A percentile compares a stretch with the other conserved stretches of the same genome.
phyloP scores from a whole-genome alignment of 2,888 invertebrate genomes.

The Coelogynopora nodosa region DNA sequence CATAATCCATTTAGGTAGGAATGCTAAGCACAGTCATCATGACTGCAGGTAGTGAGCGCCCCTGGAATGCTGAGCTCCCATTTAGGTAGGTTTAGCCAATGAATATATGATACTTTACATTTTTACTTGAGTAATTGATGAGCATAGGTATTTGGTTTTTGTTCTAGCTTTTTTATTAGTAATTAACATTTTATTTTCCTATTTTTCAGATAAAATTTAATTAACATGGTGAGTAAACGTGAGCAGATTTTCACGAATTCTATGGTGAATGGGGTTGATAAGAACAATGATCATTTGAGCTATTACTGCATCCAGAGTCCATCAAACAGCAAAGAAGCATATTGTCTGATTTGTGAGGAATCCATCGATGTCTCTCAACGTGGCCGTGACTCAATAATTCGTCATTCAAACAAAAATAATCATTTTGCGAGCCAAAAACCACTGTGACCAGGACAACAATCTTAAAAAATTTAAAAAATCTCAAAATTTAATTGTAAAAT shows the following conservation, averaged over 20 bases:
- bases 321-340: not conserved
- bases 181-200: no score
- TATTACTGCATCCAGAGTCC: not conserved
- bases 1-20: not conserved
- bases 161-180: no score
- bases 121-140: no score
- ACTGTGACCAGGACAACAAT: not conserved
- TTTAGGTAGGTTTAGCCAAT: not conserved
- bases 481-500: not conserved
- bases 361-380: not conserved
- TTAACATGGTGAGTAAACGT: no score
- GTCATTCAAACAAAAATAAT: constrained; percentile 10
- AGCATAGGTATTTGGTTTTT: no score
- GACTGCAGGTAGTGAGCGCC: not conserved
- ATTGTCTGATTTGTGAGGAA: constrained; percentile 21
- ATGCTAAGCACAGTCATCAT: not conserved
- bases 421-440: not conserved
- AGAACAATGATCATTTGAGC: no score
- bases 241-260: no score
- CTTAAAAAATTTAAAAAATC: not conserved
- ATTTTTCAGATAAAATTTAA: no score
- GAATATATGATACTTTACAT: no score
- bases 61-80: not conserved
- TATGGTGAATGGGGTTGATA: no score
- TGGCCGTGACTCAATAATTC: not conserved